These are phyloP conservation scores for Syngnathoides biaculeatus DNA, from an alignment of 2,113 vertebrate genomes.

Conservation along the genomic window DNA sequence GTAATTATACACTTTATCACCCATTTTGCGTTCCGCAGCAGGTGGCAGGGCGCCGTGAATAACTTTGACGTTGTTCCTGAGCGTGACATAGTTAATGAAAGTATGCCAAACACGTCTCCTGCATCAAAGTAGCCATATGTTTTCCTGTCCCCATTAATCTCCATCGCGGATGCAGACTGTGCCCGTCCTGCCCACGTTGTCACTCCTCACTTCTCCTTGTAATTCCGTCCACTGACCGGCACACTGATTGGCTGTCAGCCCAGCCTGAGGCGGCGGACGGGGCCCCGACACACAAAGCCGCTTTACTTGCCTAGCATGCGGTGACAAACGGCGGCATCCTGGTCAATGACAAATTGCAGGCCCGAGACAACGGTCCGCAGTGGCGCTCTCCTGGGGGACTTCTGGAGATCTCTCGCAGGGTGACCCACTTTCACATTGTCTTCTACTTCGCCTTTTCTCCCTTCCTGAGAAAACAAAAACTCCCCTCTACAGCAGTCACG, in stretches of 20 bases:
- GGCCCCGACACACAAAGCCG: slow-evolving; percentile 25
- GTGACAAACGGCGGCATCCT: slow-evolving; percentile 46
- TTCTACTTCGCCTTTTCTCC: slow-evolving; percentile 37
- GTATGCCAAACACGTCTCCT: slow-evolving; percentile 59
- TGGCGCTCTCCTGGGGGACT: slow-evolving; percentile 61
- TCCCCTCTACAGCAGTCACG: slow-evolving; percentile 24
- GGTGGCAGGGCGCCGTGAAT: slow-evolving; percentile 34
- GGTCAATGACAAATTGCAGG: slow-evolving; percentile 68
- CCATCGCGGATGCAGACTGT: slow-evolving; percentile 52
- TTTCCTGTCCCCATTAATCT: slow-evolving; percentile 60
- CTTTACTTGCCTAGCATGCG: slow-evolving; percentile 29
- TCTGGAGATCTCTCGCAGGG: slow-evolving; percentile 62
- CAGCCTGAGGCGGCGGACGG: slow-evolving; percentile 55
- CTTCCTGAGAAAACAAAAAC: slow-evolving; percentile 12
- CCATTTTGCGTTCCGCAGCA: slow-evolving; percentile 32
- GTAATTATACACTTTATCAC: slow-evolving; percentile 17
- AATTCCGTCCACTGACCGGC: slow-evolving; percentile 51
- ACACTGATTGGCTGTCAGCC: slow-evolving; percentile 69
- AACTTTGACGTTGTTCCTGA: slow-evolving; percentile 22
- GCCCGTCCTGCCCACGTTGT: slow-evolving; percentile 46
- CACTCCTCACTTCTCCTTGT: slow-evolving; percentile 52
- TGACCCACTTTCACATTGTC: slow-evolving; percentile 72
- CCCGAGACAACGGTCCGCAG: slow-evolving; percentile 59
- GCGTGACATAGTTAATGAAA: slow-evolving; percentile 39
- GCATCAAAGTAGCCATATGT: slow-evolving; percentile 67